A percentile compares a stretch with the other conserved stretches of the same genome.
phyloP scores from a whole-genome alignment of 2,797 vertebrate species.

The Myotis vivesi region DNA sequence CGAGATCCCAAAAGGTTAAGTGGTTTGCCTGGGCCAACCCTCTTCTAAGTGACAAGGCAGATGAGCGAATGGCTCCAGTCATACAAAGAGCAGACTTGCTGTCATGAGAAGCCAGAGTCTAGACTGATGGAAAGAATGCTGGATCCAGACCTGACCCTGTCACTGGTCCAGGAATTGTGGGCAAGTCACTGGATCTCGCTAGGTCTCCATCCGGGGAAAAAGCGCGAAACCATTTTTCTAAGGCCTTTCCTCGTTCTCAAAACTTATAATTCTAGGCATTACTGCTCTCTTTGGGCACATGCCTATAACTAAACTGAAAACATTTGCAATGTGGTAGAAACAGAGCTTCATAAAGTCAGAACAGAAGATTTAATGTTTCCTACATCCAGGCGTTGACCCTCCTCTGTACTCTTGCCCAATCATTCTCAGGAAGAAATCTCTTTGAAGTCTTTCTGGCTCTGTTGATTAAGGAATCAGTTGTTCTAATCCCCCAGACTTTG shows the following conservation, averaged over 20 bases:
- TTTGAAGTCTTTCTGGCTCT: conserved; percentile 56
- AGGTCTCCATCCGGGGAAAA: background rate
- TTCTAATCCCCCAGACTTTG: conserved; percentile 32
- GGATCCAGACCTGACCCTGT: background rate
- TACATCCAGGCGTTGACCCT: background rate
- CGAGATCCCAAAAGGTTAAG: background rate
- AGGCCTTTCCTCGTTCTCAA: background rate
- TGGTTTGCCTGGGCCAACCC: background rate
- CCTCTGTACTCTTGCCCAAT: conserved; percentile 36
- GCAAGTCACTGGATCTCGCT: background rate
- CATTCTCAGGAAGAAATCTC: conserved; percentile 40
- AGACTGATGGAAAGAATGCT: background rate
- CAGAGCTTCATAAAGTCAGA: conserved; percentile 47
- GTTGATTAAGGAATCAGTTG: conserved; percentile 49
- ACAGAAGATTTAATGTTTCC: conserved; percentile 50
- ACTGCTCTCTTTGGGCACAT: conserved; percentile 25
- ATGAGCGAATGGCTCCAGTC: background rate
- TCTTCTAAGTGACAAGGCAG: background rate
- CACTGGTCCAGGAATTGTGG: background rate
- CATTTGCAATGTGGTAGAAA: conserved; percentile 33
- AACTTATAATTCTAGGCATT: conserved; percentile 36
- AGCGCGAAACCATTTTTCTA: background rate
- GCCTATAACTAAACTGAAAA: conserved; percentile 60
- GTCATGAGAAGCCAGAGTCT: background rate
- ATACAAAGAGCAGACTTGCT: background rate